Base-by-base conservation (phyloP, 2,888 invertebrate species). In the Monopis laevigella region DNA sequence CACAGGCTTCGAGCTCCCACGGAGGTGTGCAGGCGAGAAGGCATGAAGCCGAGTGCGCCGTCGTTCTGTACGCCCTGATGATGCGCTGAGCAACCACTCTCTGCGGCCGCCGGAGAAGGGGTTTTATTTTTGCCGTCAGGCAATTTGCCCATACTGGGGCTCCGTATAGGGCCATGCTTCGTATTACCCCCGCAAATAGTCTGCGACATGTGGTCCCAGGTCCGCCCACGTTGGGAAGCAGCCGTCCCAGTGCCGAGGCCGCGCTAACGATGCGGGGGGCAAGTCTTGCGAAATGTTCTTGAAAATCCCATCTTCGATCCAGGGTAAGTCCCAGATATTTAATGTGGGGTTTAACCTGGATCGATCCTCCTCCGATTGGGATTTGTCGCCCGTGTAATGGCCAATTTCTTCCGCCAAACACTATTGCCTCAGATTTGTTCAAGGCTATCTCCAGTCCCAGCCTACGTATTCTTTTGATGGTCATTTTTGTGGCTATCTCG, bases 111-210 rank as follows among this genome's bases (percentile, higher is more conserved):
- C 32, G 12, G 12, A n/a, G 10, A 10, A 13, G 32, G 32, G 3
- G 3, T 10, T 16, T 3, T 13, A 16, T 32, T 3, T 16, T 12
- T 12, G 32, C 13, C 13, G 32, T 12, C 13, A 32, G 32, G 32
- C 8, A 32, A 12, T 32, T 16, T 10, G 32, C 32, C 32, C 32
- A 32, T 8, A 32, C 8, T 16, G 3, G 32, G 32, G 38, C 38
- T 21, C 38, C 38, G 17, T 38, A 38, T 10, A 38, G 38, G n/a
- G 38, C 38, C 21, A 38, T 38, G 11, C 18, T 18, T 11, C 38
- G 38, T 21, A 38, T 13, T 5, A 38, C 38, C n/a, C 19, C 19
- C 10, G n/a, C 12, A 19, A 18, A 38, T 11, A 38, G 38, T 19
- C 19, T 11, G 14, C 38, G 38, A 11, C 18, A 17, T 2, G 19